Percentiles rank a stretch among this genome's conserved stretches.
phyloP scores from a whole-genome alignment of 2,888 invertebrate genomes.

The Melipona beecheii region DNA sequence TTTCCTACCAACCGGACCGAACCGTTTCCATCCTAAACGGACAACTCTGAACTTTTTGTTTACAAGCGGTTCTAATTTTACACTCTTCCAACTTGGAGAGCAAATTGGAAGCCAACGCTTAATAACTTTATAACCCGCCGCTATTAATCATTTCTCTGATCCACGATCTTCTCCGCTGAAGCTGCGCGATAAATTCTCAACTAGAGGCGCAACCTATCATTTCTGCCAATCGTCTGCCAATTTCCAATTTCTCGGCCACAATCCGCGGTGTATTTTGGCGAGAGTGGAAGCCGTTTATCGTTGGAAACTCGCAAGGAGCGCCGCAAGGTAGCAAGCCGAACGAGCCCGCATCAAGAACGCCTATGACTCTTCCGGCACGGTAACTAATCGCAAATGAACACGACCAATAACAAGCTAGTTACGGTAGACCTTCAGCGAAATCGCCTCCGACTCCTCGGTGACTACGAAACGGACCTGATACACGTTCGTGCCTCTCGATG shows the following conservation, averaged over 20 bases:
- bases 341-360: slow-evolving; percentile 11
- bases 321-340: background rate
- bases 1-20: background rate
- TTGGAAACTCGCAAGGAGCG: background rate
- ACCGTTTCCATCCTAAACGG: background rate
- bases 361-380: slow-evolving; percentile 11
- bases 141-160: background rate
- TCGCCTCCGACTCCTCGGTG: background rate
- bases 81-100: background rate
- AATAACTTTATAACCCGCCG: background rate
- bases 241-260: background rate
- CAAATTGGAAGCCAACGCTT: background rate
- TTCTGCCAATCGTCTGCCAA: slow-evolving; percentile 11
- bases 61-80: background rate
- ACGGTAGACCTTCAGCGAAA: slow-evolving; percentile 1
- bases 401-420: slow-evolving; percentile 11
- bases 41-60: background rate
- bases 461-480: background rate
- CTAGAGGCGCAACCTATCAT: slow-evolving; percentile 9
- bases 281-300: background rate
- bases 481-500: too few relatives aligned
- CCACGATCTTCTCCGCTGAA: background rate
- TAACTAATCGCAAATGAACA: slow-evolving; percentile 23
- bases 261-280: background rate
- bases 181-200: slow-evolving; percentile 13